Base-by-base conservation (phyloP, 2,113 vertebrate genomes). In the Sapayoa aenigma region DNA sequence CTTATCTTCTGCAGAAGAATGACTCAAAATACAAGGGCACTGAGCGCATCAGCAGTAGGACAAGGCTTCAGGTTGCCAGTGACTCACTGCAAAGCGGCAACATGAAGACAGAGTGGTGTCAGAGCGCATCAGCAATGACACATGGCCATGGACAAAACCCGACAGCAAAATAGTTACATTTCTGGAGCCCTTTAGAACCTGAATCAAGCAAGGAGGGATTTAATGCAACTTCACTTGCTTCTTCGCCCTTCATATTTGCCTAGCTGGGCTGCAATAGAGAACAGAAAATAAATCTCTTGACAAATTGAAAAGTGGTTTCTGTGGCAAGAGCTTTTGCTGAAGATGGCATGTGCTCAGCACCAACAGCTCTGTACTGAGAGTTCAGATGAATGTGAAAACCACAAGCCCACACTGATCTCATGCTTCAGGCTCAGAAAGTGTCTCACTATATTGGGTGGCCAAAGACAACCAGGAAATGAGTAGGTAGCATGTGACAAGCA, bases 401-500 rank as follows among this genome's bases (percentile, higher is more conserved):
- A 95, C 94, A 44, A 62, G 46, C 39, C 35, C 42, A 59, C 11
- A 14, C 19, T 16, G 39, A 77, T 55, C 72, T 62, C 49, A 17
- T 5, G 56, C 39, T 9, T 0, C 3, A 39, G 17, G 58, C 58
- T 88, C 9, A 1, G 49, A 41, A 66, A 89, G 58, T 5, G 52
- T 69, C 79, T 81, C 59, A 80, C 39, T 30, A 13, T 13, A 52
- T 4, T 12, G 27, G 42, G 39, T 81, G 90, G 78, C 91, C 96
- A 92, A 52, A 93, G 90, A 55, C 10, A 92, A 55, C 65, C 39
- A 75, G 83, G 93, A 97, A 94, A 90, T 12, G 52, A 66, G 90
- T 50, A 84, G 85, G 85, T 74, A 67, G 85, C 75, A 80, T 47
- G 35, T 77, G 83, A 90, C 75, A 84, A 84, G 86, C 76, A 84